A percentile compares a stretch with the other conserved stretches of the same genome.
phyloP scores from a whole-genome alignment of 2,113 vertebrate species.

The Tichodroma muraria region DNA sequence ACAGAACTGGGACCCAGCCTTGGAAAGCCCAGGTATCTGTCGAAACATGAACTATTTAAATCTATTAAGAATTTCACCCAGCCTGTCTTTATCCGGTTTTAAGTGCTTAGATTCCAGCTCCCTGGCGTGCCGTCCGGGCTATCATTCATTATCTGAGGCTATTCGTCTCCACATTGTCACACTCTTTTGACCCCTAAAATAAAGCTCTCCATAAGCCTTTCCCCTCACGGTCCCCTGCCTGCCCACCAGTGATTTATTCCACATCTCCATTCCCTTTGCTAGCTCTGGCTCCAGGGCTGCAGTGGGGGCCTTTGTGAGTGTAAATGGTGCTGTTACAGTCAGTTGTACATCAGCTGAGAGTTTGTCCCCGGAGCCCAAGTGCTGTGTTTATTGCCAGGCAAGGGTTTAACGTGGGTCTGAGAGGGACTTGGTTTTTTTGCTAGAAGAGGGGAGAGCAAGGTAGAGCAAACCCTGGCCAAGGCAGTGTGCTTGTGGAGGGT shows the following conservation, averaged over 20 bases:
- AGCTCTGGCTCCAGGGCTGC: neutral
- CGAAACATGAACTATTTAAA: conserved; percentile 72
- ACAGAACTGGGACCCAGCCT: conserved; percentile 56
- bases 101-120: conserved; percentile 66
- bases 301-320: neutral
- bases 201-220: conserved; percentile 44
- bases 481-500: neutral
- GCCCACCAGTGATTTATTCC: neutral
- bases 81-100: conserved; percentile 67
- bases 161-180: conserved; percentile 62
- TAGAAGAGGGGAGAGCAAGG: neutral
- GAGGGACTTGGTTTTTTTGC: neutral
- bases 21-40: conserved; percentile 68
- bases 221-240: neutral
- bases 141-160: conserved; percentile 69
- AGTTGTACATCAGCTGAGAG: neutral
- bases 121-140: conserved; percentile 41
- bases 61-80: conserved; percentile 73
- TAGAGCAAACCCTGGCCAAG: rapidly evolving
- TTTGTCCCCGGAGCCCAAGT: neutral
- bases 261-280: neutral
- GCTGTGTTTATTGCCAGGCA: neutral
- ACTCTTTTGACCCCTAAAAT: conserved; percentile 64
- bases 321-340: neutral
- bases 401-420: neutral